Conservation (phyloP, 2,113 vertebrate genomes). For the Neofelis nebulosa region DNA sequence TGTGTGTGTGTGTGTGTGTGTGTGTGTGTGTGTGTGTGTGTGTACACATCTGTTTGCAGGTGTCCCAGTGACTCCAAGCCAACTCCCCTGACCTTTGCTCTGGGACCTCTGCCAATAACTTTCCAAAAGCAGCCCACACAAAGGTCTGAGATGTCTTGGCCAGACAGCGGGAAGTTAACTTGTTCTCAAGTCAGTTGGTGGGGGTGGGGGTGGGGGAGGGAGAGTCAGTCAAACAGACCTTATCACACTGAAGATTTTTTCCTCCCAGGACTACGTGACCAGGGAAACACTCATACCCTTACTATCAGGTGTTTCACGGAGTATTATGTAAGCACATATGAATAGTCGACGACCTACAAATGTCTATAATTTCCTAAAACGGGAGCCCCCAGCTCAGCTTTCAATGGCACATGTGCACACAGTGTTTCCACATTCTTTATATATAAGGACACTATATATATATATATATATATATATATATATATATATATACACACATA, state of each 20-base stretch:
- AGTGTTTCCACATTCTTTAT: neutral
- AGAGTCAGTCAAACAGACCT: neutral
- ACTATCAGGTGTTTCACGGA: neutral
- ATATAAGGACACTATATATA: too few species aligned
- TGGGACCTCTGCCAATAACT: neutral
- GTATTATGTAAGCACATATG: rapidly evolving
- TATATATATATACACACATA: too few species aligned
- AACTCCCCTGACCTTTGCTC: neutral
- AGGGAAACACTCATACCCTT: neutral
- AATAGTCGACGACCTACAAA: neutral
- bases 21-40: neutral
- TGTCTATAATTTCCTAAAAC: neutral
- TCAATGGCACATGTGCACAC: neutral
- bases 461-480: too few species aligned
- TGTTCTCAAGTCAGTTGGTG: neutral
- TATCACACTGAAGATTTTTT: neutral
- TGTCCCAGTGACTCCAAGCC: neutral
- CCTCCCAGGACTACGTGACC: neutral
- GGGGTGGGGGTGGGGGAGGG: neutral
- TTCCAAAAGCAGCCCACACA: neutral
- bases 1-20: neutral
- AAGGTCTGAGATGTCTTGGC: neutral
- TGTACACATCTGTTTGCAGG: neutral
- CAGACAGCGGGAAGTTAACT: neutral
- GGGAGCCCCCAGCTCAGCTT: neutral